phyloP scores from a whole-genome alignment of 1,140 invertebrate species.

The Diachasma alloeum region DNA sequence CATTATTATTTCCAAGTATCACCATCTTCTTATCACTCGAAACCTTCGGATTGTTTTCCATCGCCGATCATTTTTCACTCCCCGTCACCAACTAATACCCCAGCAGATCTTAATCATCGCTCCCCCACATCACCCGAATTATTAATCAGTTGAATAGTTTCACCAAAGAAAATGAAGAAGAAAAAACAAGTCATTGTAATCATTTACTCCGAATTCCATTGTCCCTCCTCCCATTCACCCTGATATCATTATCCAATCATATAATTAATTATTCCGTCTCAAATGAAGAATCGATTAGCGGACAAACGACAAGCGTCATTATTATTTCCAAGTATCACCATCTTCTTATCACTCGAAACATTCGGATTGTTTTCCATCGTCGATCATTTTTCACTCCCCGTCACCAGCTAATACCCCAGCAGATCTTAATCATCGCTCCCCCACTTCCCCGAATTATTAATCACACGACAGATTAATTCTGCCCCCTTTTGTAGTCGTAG shows the following conservation, averaged over 20 bases:
- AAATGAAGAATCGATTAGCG: too few relatives aligned
- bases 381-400: not conserved
- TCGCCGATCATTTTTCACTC: not conserved
- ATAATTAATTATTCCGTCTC: too few relatives aligned
- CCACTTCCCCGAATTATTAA: not conserved
- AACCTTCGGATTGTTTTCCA: not conserved
- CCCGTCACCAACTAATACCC: not conserved
- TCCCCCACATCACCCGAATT: not conserved
- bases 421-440: not conserved
- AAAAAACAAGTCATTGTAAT: too few relatives aligned
- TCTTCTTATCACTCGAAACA: not conserved
- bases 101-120: not conserved
- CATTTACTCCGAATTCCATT: not conserved
- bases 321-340: not conserved
- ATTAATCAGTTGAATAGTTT: not conserved
- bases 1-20: not conserved
- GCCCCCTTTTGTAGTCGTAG: not conserved
- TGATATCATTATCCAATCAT: too few relatives aligned
- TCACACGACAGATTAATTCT: conserved; percentile 3
- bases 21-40: too few relatives aligned
- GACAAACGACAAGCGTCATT: too few relatives aligned
- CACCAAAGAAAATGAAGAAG: too few relatives aligned
- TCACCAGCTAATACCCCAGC: not conserved
- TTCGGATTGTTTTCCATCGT: not conserved
- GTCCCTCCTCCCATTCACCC: not conserved